phyloP scores from a whole-genome alignment of 92 coral and sea anemone genomes.

The Siderastrea radians region DNA sequence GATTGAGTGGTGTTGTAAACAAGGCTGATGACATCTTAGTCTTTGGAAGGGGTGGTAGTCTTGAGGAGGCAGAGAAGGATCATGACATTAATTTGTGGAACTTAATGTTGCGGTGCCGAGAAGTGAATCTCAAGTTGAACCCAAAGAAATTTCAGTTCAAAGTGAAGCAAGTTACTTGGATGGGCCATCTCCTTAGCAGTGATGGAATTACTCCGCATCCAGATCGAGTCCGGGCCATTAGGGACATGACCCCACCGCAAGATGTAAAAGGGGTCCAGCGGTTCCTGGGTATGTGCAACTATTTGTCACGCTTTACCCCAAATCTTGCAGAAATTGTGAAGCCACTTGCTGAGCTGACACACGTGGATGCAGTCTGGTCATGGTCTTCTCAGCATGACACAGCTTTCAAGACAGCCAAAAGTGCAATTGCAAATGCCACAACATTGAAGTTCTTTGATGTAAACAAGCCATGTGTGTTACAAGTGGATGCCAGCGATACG shows the following conservation, averaged over 20 bases:
- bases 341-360: constrained; percentile 29
- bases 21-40: too few species aligned
- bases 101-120: constrained; percentile 16
- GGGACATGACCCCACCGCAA: background rate
- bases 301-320: constrained; percentile 32
- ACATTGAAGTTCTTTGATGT: constrained; percentile 44
- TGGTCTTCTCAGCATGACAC: constrained; percentile 59
- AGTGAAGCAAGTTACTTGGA: background rate
- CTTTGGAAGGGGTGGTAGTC: background rate
- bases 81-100: constrained; percentile 17
- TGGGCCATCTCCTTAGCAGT: background rate
- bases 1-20: background rate
- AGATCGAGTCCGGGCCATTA: background rate
- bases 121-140: background rate
- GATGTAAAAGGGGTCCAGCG: constrained; percentile 6
- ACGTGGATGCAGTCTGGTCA: too few species aligned
- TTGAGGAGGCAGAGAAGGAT: constrained; percentile 18
- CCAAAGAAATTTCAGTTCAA: background rate
- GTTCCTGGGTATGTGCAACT: constrained; percentile 27
- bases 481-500: constrained; percentile 45
- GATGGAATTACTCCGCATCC: background rate
- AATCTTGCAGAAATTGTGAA: constrained; percentile 29
- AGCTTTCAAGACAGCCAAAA: constrained; percentile 42
- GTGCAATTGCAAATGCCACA: constrained; percentile 36
- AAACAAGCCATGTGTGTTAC: constrained; percentile 48